Percentiles rank a stretch among this genome's conserved stretches.
Conservation (phyloP, 53 echinoderm and acorn worm genomes). For the Patiria pectinifera region DNA sequence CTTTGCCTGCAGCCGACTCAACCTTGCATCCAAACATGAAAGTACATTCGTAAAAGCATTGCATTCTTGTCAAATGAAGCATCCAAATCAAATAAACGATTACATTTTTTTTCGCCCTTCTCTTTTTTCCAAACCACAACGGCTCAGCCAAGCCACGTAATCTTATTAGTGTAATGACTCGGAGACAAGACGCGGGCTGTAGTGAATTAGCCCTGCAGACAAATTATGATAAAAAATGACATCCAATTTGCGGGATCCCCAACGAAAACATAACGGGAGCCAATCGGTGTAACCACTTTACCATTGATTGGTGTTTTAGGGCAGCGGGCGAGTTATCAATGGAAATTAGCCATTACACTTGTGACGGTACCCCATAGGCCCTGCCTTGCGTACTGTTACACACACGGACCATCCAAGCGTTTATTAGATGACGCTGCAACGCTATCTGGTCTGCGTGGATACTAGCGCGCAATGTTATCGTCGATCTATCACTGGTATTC, state of each 20-base stretch:
- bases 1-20: not conserved
- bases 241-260: slow-evolving; percentile 36
- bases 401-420: not conserved
- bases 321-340: slow-evolving; percentile 34
- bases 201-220: slow-evolving; percentile 32
- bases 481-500: not conserved
- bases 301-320: slow-evolving; percentile 51
- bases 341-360: slow-evolving; percentile 56
- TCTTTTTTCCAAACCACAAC: not conserved
- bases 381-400: slow-evolving; percentile 32
- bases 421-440: slow-evolving; percentile 35
- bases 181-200: not conserved
- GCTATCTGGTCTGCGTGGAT: not conserved
- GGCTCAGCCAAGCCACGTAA: slow-evolving; percentile 14
- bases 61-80: slow-evolving; percentile 32
- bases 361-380: slow-evolving; percentile 3
- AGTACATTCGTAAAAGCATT: not conserved
- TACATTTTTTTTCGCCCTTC: not conserved
- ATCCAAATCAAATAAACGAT: slow-evolving; percentile 10
- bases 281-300: slow-evolving; percentile 37
- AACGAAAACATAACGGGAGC: slow-evolving; percentile 40
- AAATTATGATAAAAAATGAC: slow-evolving; percentile 55
- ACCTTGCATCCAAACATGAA: not conserved
- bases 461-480: not conserved
- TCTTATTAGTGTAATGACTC: slow-evolving; percentile 43